Conservation (phyloP, 2,888 invertebrate genomes). For the Elysia crispata region DNA sequence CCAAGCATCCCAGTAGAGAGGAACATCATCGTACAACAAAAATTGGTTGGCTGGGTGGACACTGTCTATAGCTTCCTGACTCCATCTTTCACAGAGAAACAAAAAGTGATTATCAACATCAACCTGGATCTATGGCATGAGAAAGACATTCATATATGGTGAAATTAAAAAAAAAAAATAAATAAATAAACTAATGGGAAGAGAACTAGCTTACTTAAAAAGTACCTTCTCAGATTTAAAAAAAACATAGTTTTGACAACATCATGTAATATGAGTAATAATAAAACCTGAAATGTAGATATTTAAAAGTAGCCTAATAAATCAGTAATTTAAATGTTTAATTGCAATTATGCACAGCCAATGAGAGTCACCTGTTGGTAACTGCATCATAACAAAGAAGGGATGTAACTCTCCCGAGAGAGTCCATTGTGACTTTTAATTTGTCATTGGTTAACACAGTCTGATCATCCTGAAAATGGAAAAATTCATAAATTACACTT, state of each 20-base stretch:
- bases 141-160: background rate
- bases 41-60: constrained; percentile 76
- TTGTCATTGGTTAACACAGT: constrained; percentile 45
- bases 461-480: constrained; percentile 37
- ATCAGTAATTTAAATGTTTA: too few relatives aligned
- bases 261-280: too few relatives aligned
- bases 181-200: background rate
- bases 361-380: constrained; percentile 53
- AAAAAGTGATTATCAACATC: too few relatives aligned
- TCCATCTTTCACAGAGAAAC: constrained; percentile 22
- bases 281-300: too few relatives aligned
- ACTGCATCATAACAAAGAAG: constrained; percentile 45
- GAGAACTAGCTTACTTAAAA: background rate
- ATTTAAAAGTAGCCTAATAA: too few relatives aligned
- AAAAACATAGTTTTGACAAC: too few relatives aligned
- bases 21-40: constrained; percentile 79
- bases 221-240: too few relatives aligned
- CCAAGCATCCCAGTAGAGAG: constrained; percentile 81
- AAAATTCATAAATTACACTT: too few relatives aligned
- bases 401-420: constrained; percentile 41
- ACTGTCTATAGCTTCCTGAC: constrained; percentile 41
- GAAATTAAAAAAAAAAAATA: background rate
- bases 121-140: too few relatives aligned
- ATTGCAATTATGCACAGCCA: too few relatives aligned
- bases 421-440: constrained; percentile 44